phyloP scores from a whole-genome alignment of 2,797 vertebrate species.

The Molothrus ater region DNA sequence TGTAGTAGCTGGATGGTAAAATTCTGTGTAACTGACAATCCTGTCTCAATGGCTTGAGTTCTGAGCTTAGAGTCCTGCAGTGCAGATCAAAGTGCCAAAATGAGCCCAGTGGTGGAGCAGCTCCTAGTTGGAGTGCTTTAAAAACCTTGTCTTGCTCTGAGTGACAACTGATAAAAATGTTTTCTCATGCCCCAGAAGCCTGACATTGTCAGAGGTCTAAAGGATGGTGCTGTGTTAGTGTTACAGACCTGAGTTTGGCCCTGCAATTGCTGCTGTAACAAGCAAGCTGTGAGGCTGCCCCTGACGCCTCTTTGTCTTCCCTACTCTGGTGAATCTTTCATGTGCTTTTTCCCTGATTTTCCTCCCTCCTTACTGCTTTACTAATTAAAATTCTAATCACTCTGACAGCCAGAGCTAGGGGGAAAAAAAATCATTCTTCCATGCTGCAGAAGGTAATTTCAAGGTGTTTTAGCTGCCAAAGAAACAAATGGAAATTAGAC shows the following conservation, averaged over 20 bases:
- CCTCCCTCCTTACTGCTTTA: constrained; percentile 62
- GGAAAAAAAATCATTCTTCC: constrained; percentile 67
- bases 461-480: constrained; percentile 81
- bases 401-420: constrained; percentile 71
- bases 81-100: constrained; percentile 25
- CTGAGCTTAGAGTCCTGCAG: background rate
- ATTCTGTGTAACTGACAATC: background rate
- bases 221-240: background rate
- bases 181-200: background rate
- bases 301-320: constrained; percentile 69
- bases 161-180: constrained; percentile 33
- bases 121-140: background rate
- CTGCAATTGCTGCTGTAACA: constrained; percentile 30
- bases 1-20: background rate
- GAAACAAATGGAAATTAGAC: constrained; percentile 75
- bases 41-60: background rate
- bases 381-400: constrained; percentile 86
- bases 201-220: constrained; percentile 14
- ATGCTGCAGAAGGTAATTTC: constrained; percentile 80
- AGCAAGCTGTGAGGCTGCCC: constrained; percentile 36
- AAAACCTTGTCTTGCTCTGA: constrained; percentile 33
- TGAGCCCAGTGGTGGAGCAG: background rate
- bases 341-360: constrained; percentile 50
- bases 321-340: constrained; percentile 69
- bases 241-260: background rate